Percentiles rank a stretch among this genome's conserved stretches.
Conservation (phyloP, 2,113 vertebrate species). For the Protobothrops flavoviridis region DNA sequence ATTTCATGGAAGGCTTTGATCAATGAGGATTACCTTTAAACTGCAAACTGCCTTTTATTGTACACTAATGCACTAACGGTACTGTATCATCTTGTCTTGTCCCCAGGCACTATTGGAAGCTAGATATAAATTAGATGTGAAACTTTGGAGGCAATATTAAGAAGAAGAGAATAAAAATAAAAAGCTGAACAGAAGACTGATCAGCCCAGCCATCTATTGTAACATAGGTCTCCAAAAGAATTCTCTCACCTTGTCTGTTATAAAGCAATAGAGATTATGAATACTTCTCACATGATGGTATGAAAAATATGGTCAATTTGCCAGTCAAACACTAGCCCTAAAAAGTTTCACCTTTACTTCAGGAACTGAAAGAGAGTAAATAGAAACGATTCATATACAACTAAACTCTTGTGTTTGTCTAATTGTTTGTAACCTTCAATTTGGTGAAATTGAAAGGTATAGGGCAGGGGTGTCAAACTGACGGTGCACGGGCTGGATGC, state of each 20-base stretch:
- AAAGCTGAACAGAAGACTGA: constrained; percentile 40
- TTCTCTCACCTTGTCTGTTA: neutral
- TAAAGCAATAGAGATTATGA: neutral
- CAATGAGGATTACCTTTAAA: constrained; percentile 66
- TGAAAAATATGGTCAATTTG: neutral
- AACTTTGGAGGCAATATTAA: constrained; percentile 56
- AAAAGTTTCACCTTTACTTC: neutral
- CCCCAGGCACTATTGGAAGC: constrained; percentile 52
- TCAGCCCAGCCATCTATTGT: constrained; percentile 15
- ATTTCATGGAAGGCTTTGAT: constrained; percentile 52
- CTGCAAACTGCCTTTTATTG: constrained; percentile 43
- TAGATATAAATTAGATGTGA: constrained; percentile 62
- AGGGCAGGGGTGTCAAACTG: neutral
- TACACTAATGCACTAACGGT: constrained; percentile 60
- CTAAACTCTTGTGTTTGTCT: neutral
- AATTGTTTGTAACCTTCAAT: neutral
- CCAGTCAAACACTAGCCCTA: neutral
- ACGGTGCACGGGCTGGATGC: too few relatives aligned
- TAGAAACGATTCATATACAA: neutral
- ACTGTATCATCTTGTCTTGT: constrained; percentile 57
- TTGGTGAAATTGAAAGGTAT: neutral
- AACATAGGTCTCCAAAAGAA: neutral
- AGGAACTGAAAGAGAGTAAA: neutral
- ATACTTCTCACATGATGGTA: neutral
- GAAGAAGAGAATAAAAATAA: constrained; percentile 26